Evolutionary conservation across 2,113 vertebrate species (phyloP).

Genomic region (Osmerus eperlanus): DNA sequence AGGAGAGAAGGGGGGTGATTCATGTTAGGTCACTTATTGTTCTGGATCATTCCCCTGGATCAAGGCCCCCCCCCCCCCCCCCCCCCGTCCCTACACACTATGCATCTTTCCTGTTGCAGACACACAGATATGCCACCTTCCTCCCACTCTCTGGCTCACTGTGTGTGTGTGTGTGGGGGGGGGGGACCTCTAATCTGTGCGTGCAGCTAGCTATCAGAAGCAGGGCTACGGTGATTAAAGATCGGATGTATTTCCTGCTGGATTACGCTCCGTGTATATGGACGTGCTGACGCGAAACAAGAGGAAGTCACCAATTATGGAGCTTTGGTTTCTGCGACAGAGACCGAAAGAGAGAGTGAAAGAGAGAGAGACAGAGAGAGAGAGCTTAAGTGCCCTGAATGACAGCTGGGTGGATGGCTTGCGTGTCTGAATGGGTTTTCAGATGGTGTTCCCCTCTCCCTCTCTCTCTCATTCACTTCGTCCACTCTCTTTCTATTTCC

Average conservation of each 20-base stretch:
- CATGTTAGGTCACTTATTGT: background rate
- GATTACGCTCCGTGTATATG: background rate
- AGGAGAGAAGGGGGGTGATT: no score
- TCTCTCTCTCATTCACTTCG: no score
- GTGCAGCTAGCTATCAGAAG: background rate
- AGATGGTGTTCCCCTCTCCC: background rate
- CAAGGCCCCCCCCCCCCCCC: no score
- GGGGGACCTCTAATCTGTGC: background rate
- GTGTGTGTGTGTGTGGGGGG: background rate
- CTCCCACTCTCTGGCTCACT: background rate
- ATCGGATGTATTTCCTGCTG: background rate
- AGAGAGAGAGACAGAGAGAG: no score
- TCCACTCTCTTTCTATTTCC: background rate
- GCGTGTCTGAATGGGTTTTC: background rate
- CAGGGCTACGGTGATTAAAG: background rate
- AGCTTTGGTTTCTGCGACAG: background rate
- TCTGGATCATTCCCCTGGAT: background rate
- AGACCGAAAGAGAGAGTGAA: background rate
- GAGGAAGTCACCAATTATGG: slow-evolving; percentile 3
- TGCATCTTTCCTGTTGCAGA: background rate
- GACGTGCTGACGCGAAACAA: background rate
- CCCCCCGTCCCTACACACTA: background rate
- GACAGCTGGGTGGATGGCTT: background rate
- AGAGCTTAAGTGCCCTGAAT: background rate
- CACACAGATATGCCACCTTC: background rate